Base-by-base conservation (phyloP, 2,113 vertebrate genomes). In the Fregetta grallaria region DNA sequence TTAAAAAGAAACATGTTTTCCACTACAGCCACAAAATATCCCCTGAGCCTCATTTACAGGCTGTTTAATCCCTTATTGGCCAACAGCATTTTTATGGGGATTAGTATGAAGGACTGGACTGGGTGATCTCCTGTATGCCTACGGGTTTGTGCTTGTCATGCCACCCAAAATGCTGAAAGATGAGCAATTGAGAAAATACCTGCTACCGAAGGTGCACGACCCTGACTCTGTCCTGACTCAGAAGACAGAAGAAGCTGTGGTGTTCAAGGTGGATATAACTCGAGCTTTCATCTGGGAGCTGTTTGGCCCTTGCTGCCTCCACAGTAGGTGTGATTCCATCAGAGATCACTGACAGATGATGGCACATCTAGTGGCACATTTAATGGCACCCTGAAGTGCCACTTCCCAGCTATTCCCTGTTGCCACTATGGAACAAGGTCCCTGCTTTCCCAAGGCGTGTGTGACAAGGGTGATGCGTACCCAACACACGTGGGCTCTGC, bases 401-500 rank as follows among this genome's bases (percentile, higher is more conserved):
- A 11, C 62, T 36, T 38, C 44, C 21, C n/a, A 53, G 25, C 36
- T 38, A 14, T 20, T 20, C 50, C 55, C 55, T 30, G 21, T 52
- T 72, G n/a, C 52, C 47, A 8, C 25, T 21, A 10, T 5, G 53
- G 65, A 73, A 27, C 59, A n/a, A 49, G 42, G 34, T 52, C 49
- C 34, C 42, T 13, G 12, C 42, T 62, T 74, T 80, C 52, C 62
- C 27, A 15, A 40, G 45, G 82, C 1, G 1, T 3, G 8, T 4
- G 2, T 7, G 61, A 12, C 1, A 3, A 38, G 15, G 49, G 30
- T 30, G 77, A 17, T 6, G 25, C 1, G 32, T 4, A 29, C 23
- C 21, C 58, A 32, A 4, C 42, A 15, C 2, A 0, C 0, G 2
- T 29, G 61, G 30, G 75, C 29, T 85, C 68, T 45, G 74, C 47